Evolutionary conservation across 2,797 vertebrate genomes (phyloP).

Genomic region (Myotis vivesi): DNA sequence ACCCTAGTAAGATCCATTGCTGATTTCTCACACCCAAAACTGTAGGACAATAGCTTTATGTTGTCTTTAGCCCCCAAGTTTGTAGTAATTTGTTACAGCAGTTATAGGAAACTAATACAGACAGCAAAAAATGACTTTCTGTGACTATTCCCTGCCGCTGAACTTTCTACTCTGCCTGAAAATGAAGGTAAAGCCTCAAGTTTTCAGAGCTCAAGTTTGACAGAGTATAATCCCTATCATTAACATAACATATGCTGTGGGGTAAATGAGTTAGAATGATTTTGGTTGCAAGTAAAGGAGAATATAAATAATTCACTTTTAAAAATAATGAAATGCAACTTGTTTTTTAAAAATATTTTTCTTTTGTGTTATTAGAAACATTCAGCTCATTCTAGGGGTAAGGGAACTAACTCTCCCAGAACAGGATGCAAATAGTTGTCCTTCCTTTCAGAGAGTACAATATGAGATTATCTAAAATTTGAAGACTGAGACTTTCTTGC

Average conservation of each 20-base stretch:
- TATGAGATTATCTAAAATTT: background rate
- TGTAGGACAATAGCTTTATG: background rate
- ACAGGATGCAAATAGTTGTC: slow-evolving; percentile 39
- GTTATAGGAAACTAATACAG: background rate
- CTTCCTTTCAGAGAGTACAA: background rate
- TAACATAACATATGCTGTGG: background rate
- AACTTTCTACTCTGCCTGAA: background rate
- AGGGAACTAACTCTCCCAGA: background rate
- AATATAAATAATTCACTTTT: background rate
- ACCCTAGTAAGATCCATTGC: background rate
- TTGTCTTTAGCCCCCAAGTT: background rate
- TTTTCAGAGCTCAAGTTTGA: slow-evolving; percentile 21
- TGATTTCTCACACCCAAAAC: background rate
- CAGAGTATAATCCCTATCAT: background rate
- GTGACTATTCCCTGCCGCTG: background rate
- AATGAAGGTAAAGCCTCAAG: background rate
- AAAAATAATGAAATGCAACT: slow-evolving; percentile 37
- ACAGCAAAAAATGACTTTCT: background rate
- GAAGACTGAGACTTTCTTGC: slow-evolving; percentile 4
- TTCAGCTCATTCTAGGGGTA: background rate
- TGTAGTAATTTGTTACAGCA: background rate
- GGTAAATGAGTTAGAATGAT: slow-evolving; percentile 10
- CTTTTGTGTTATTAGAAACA: background rate
- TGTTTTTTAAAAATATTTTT: background rate
- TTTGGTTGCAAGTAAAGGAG: slow-evolving; percentile 36